Evolutionary conservation across 2,797 vertebrate species (phyloP), one percentile per base, ranked within the genome.

Genomic region (Acrossocheilus wenchowensis): DNA sequence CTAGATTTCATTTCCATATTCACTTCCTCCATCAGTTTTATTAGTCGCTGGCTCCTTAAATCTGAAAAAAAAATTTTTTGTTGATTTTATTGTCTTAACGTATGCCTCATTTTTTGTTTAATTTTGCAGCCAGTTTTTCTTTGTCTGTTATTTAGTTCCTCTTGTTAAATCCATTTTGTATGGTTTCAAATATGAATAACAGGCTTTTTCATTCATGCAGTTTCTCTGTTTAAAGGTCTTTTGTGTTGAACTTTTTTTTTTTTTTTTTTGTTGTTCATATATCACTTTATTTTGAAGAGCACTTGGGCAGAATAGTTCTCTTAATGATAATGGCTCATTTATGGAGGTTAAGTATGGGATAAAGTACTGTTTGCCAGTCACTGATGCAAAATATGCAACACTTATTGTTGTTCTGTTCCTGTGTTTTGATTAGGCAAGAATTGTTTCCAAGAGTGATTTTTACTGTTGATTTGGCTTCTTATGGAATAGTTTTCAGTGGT

Each of bases 1-100:
- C 34, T 84, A 48, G 7, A 8, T 78, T 77, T 39, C 1, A 11
- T 52, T 84, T 69, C 9, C n/a, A 17, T 43, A 6, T 71, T 85
- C 2, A 85, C 83, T 60, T 85, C 50, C 50, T 85, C 11, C 8
- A 6, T 9, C 26, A 66, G 8, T 7, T 83, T 36, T 43, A n/a
- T 50, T 64, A 36, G 11, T 77, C 36, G 14, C 62, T 77, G 52
- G 14, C 5, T 54, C 6, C 9, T 45, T 66, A 45, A 54, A 36
- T 77, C n/a, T 17, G 7, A 50, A 26, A 71, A 23, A 23, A 26
- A 26, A 23, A 3, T 6, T 21, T 14, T 19, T 21, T 60, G 57
- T 36, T 36, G 34, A 41, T n/a, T n/a, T 30, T 48, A 17, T 80
- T 19, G 23, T 68, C 10, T 19, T 36, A 6, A 36, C 4, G 0